Base-by-base conservation (phyloP, 2,888 invertebrate species). In the Sesia bembeciformis region DNA sequence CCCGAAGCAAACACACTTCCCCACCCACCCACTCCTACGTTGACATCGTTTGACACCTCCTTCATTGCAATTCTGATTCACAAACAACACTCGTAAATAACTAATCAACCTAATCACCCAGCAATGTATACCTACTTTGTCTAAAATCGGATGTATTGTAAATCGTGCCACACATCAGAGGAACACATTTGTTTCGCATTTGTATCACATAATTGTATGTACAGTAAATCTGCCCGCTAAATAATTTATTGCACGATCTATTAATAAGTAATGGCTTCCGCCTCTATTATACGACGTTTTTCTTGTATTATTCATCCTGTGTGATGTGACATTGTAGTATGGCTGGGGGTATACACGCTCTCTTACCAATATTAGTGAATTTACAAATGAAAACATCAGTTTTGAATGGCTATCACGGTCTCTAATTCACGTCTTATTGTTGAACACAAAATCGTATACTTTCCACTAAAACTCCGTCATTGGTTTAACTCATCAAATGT, bases 1-100 rank as follows among this genome's bases (percentile, higher is more conserved):
- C 87, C 87, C 81, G 76, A 60, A 71, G 71, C 70, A 66, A 72
- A 74, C 76, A 70, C 77, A 76, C 77, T 78, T 76, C 65, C 70
- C 68, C 66, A 68, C 62, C 69, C 66, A 64, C 70, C 75, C 72
- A 74, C 73, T 64, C 78, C 79, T 70, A 77, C 76, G 76, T 67
- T 68, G 61, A 72, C 74, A 72, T 74, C 76, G 70, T 68, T 69
- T 74, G 66, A 73, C 76, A 72, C 75, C 74, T 76, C 72, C 71
- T 65, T 70, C 71, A 74, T 75, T 66, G 74, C 78, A 69, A 62
- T 73, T 73, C 71, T 76, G 73, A 75, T 74, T 78, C 79, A 78
- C 72, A 66, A 65, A 67, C 65, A 69, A 62, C 46, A 8, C 46
- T 6, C 3, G 8, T 46, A 46, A 46, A 8, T 46, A 46, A 5